Evolutionary conservation across 2,113 vertebrate species (phyloP), one percentile per base, ranked within the genome.

Genomic region (Calidris pygmaea): DNA sequence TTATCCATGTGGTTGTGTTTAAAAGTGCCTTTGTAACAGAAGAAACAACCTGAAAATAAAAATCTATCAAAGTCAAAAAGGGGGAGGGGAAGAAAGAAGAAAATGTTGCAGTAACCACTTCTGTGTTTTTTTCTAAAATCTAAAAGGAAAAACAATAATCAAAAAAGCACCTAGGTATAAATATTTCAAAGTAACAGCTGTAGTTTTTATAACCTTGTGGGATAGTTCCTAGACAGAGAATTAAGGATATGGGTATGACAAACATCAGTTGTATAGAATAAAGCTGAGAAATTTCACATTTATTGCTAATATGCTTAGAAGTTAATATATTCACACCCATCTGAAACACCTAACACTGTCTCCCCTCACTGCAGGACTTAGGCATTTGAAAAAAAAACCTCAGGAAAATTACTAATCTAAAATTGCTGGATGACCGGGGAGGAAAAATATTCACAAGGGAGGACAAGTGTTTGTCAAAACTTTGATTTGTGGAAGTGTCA

Each of bases 51-150:
- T 68, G 35, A 82, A 85, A 85, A n/a, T 48, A 77, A 89, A 88
- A 84, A 21, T 32, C 22, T 59, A 2, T 43, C 8, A 18, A 41
- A 81, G 24, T 11, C 4, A 37, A 17, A 79, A 58, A 15, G 5
- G 2, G 4, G 4, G 3, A 10, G 1, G 2, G 3, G 3, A 5
- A 9, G 18, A 39, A 55, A 79, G 3, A 45, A 20, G 11, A 52
- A 67, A 50, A 43, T 27, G 9, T 23, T 75, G 29, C 6, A 20
- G 27, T 47, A 79, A 47, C 11, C 12, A 6, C 8, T 59, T 50
- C 2, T 23, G 9, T 48, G 21, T 45, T 65, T 59, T 83, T 50
- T 14, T 74, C 23, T 35, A 37, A 83, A 76, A 75, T 37, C 10
- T 66, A 12, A 29, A 32, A 14, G 35, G 24, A 63, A 45, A 68